phyloP scores from a whole-genome alignment of 2,797 vertebrate species.

The Enteromius anoplus region DNA sequence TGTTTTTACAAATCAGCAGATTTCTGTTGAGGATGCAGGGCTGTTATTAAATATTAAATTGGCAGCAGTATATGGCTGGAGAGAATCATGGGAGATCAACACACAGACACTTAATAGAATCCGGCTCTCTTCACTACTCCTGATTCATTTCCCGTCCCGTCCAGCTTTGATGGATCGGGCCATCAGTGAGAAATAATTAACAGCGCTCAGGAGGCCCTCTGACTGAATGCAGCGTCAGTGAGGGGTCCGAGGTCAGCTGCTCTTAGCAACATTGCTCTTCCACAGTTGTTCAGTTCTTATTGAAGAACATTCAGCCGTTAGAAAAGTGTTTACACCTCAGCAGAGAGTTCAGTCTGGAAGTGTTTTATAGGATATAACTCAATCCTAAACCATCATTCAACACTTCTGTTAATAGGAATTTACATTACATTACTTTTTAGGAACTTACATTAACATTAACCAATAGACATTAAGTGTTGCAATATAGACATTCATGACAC shows the following conservation, averaged over 20 bases:
- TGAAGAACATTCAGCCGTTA: conserved; percentile 30
- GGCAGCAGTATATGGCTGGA: background rate
- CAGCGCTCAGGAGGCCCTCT: conserved; percentile 74
- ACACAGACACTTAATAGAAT: conserved; percentile 30
- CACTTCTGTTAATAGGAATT: background rate
- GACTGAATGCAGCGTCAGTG: conserved; percentile 69
- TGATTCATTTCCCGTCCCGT: conserved; percentile 56
- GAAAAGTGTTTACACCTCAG: background rate
- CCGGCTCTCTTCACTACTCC: conserved; percentile 36
- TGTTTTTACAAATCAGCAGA: no score
- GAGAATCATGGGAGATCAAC: background rate
- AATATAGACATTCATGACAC: background rate
- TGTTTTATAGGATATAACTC: background rate
- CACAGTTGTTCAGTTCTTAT: conserved; percentile 42
- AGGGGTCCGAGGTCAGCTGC: conserved; percentile 65
- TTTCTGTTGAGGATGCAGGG: no score
- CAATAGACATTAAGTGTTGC: background rate
- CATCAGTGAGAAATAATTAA: conserved; percentile 81
- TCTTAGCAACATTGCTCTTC: conserved; percentile 66
- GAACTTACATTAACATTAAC: background rate
- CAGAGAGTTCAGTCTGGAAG: background rate
- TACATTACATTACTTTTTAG: no score
- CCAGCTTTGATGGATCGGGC: conserved; percentile 76
- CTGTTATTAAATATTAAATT: background rate
- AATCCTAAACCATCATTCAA: background rate